phyloP scores from a whole-genome alignment of 2,797 vertebrate species.

The Amazona finschi region DNA sequence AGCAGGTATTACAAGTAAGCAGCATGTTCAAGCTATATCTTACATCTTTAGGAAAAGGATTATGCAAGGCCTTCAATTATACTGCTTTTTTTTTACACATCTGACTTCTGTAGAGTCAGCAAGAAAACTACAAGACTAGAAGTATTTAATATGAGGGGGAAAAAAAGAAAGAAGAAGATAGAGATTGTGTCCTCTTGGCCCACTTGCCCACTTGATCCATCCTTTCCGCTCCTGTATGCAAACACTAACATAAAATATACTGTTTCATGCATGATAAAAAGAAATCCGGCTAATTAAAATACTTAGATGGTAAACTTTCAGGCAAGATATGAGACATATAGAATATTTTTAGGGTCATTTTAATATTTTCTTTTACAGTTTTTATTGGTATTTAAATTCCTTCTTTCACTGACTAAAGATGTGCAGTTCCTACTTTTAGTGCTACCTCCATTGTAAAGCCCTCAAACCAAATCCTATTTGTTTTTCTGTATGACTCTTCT shows the following conservation, averaged over 20 bases:
- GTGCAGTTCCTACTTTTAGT: neutral
- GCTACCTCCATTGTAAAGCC: neutral
- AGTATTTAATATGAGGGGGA: neutral
- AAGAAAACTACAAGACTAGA: neutral
- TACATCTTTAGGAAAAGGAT: conserved; percentile 13
- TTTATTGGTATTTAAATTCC: neutral
- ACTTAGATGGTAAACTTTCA: neutral
- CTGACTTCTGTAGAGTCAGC: neutral
- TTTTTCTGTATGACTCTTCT: neutral
- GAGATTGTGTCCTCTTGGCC: neutral
- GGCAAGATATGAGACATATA: neutral
- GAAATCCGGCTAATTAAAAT: neutral
- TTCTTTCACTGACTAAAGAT: neutral
- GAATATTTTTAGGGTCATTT: neutral
- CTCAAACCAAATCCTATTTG: neutral
- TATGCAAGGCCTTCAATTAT: neutral
- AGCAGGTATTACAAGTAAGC: conserved; percentile 11
- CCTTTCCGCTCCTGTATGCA: neutral
- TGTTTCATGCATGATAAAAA: neutral
- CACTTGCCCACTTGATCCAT: neutral
- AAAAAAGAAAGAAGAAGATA: neutral
- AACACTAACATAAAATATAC: neutral
- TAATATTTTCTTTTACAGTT: neutral
- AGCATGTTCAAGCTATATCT: neutral
- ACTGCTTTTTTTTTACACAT: neutral